These are phyloP conservation scores for Danio jaintianensis DNA, from an alignment of 2,797 vertebrate species.

Conservation along the genomic window DNA sequence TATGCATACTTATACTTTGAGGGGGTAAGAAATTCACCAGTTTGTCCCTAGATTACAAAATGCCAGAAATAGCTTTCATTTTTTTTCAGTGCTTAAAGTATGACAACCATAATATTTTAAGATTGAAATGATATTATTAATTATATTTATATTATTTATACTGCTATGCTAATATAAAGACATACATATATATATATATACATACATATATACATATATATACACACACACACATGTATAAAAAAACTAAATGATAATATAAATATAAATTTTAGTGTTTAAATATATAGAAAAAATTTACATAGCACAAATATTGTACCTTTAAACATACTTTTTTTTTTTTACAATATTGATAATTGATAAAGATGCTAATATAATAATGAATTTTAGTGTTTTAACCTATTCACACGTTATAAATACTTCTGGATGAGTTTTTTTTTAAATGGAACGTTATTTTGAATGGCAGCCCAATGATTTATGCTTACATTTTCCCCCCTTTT, in stretches of 20 bases:
- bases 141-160: no score
- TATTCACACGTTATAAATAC: no score
- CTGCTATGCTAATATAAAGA: no score
- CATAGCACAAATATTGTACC: neutral
- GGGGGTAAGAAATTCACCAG: neutral
- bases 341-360: neutral
- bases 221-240: no score
- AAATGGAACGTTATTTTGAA: no score
- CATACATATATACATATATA: no score
- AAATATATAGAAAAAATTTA: neutral
- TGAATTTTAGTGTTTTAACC: no score
- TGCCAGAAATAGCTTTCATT: neutral
- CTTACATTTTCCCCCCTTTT: no score
- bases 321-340: neutral
- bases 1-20: neutral
- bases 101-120: neutral
- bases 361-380: no score
- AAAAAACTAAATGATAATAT: neutral
- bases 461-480: no score
- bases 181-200: no score
- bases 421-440: no score
- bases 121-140: neutral
- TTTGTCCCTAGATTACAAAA: neutral
- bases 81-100: neutral
- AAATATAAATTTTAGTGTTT: neutral